phyloP scores from a whole-genome alignment of 2,888 invertebrate genomes.

The Cosmia trapezina region DNA sequence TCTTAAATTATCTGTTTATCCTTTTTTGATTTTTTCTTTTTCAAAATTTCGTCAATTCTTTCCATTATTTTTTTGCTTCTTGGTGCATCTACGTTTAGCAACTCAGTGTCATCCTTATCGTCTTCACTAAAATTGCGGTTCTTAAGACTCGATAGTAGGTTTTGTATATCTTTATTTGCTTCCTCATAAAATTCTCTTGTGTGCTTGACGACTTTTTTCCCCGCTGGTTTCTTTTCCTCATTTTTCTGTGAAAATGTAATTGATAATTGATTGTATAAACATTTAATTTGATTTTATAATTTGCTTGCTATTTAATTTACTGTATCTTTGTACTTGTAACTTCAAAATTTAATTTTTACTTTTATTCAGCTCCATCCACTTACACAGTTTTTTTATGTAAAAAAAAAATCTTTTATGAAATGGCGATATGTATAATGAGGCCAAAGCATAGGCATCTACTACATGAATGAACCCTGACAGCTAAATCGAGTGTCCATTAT shows the following conservation, averaged over 20 bases:
- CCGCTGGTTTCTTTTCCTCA: conserved; percentile 12
- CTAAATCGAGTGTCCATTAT: neutral
- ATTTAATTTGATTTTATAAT: neutral
- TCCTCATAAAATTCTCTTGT: conserved; percentile 31
- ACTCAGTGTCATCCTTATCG: neutral
- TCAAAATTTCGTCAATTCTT: conserved; percentile 15
- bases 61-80: conserved; percentile 7
- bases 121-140: neutral
- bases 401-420: neutral
- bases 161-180: conserved; percentile 35
- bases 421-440: neutral
- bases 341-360: neutral
- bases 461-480: neutral
- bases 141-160: conserved; percentile 9
- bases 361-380: no score
- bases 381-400: neutral
- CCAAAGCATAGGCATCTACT: neutral
- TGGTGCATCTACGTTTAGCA: neutral
- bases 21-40: neutral
- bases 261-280: neutral
- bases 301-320: no score
- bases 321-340: neutral
- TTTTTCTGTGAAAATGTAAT: conserved; percentile 37
- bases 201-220: neutral
- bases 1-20: neutral